A percentile compares a stretch with the other conserved stretches of the same genome.
phyloP scores from a whole-genome alignment of 92 coral and sea anemone genomes.

The Porites cylindrica region DNA sequence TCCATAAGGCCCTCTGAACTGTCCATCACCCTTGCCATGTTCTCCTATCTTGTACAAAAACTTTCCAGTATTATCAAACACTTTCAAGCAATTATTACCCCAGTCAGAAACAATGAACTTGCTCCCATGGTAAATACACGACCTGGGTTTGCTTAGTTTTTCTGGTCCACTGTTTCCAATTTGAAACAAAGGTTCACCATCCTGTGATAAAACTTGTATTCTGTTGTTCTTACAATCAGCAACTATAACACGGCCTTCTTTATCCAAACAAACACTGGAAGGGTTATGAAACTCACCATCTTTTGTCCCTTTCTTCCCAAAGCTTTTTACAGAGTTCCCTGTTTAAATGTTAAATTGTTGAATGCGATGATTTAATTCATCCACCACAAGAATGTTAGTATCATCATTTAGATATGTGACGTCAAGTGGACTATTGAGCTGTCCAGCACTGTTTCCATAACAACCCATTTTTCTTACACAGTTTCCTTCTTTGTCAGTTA shows the following conservation, averaged over 20 bases:
- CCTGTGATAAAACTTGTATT: not conserved
- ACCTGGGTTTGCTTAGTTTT: not conserved
- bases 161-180: not conserved
- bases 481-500: not conserved
- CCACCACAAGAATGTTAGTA: not conserved
- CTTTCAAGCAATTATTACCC: not conserved
- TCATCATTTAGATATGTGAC: not conserved
- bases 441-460: not conserved
- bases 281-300: not conserved
- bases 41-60: not conserved
- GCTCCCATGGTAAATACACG: not conserved
- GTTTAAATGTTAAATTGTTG: not conserved
- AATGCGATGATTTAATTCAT: not conserved
- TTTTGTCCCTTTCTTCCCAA: not conserved
- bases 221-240: not conserved
- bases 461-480: not conserved
- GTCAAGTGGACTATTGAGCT: not conserved
- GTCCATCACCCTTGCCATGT: not conserved
- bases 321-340: not conserved
- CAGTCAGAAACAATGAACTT: not conserved
- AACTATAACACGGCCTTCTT: not conserved
- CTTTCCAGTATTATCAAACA: not conserved
- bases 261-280: not conserved
- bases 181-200: not conserved
- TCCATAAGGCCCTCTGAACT: accelerated